These are phyloP conservation scores for Echinarachnius parma DNA, from an alignment of 53 echinoderm and acorn worm species.

Conservation along the genomic window DNA sequence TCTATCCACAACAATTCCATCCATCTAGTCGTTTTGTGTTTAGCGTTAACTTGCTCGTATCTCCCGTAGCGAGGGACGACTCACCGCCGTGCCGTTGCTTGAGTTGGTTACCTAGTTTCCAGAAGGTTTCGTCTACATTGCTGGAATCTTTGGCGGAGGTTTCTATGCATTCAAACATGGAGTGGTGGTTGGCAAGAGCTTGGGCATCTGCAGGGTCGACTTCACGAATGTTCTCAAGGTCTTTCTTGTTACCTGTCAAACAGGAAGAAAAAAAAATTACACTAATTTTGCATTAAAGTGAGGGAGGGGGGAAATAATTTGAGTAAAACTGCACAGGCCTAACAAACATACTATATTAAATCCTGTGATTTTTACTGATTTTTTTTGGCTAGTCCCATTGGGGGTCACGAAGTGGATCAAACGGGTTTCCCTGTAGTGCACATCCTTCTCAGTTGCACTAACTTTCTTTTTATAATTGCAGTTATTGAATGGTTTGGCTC, in stretches of 20 bases:
- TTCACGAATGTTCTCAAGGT: conserved; percentile 76
- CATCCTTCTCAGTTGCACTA: too few species aligned
- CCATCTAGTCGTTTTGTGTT: conserved; percentile 84
- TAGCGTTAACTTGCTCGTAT: conserved; percentile 70
- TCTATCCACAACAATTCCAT: conserved; percentile 87
- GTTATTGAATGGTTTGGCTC: too few species aligned
- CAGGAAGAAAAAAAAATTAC: too few species aligned
- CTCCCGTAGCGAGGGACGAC: conserved; percentile 66
- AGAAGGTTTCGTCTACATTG: conserved; percentile 90
- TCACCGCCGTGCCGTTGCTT: conserved; percentile 85
- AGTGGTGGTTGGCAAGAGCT: conserved; percentile 78
- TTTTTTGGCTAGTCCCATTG: too few species aligned
- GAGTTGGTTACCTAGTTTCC: conserved; percentile 78
- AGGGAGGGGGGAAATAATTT: too few species aligned
- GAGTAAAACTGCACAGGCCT: too few species aligned
- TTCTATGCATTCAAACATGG: conserved; percentile 88
- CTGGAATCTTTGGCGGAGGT: conserved; percentile 97
- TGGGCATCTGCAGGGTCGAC: conserved; percentile 81
- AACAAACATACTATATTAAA: too few species aligned
- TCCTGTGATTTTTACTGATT: too few species aligned
- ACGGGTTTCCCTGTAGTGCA: too few species aligned
- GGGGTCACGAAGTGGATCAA: too few species aligned
- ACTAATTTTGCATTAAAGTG: too few species aligned
- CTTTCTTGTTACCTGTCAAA: conserved; percentile 89
- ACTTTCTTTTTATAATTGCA: too few species aligned